phyloP scores from a whole-genome alignment of 2,888 invertebrate genomes.

The Congeria kusceri region DNA sequence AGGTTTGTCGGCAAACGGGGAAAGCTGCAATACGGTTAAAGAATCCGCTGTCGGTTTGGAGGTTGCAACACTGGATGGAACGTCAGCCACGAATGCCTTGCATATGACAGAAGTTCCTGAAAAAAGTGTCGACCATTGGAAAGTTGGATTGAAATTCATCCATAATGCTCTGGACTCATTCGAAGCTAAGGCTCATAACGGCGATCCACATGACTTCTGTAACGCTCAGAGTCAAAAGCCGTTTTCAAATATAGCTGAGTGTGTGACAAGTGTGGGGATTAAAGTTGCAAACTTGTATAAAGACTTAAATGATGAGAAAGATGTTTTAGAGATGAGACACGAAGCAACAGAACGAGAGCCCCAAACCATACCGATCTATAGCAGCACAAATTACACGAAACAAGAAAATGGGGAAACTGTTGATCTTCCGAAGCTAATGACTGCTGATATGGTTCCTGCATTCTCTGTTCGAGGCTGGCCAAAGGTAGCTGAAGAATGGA shows the following conservation, averaged over 20 bases:
- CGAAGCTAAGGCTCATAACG: no score
- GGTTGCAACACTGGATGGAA: background rate
- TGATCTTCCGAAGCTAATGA: conserved; percentile 2
- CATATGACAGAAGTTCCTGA: no score
- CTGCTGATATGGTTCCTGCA: conserved; percentile 44
- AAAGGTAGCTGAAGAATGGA: conserved; percentile 30
- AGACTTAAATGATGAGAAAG: no score
- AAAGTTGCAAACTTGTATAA: no score
- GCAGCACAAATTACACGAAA: background rate
- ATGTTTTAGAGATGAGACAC: background rate
- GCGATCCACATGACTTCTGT: no score
- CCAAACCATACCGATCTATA: background rate
- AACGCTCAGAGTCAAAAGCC: no score
- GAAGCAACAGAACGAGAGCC: background rate
- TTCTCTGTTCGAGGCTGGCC: conserved; percentile 32
- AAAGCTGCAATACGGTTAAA: background rate
- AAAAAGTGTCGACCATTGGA: no score
- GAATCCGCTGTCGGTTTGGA: conserved; percentile 9
- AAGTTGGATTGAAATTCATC: no score
- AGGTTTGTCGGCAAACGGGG: background rate
- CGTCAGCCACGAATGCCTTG: background rate
- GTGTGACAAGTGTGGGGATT: no score
- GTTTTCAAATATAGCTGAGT: no score
- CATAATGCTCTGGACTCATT: no score
- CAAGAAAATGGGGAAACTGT: background rate